phyloP scores from a whole-genome alignment of 2,113 vertebrate species.

The Myanophis thanlyinensis region DNA sequence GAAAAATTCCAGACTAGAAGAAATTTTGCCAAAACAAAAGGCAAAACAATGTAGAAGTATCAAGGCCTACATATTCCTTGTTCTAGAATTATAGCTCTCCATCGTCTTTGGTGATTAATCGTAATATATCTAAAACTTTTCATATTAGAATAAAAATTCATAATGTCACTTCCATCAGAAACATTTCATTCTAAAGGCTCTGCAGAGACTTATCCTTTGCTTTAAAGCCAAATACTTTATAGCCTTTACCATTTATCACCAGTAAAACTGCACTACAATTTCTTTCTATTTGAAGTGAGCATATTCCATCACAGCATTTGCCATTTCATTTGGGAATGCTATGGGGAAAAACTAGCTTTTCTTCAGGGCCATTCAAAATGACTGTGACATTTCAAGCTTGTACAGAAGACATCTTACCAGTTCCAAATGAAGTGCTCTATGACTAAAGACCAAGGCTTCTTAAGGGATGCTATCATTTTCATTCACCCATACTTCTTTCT shows the following conservation, averaged over 20 bases:
- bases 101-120: not conserved
- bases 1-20: not conserved
- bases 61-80: not conserved
- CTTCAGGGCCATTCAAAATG: not conserved
- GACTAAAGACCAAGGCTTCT: not conserved
- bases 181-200: slow-evolving; percentile 7
- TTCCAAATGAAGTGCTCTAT: not conserved
- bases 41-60: not conserved
- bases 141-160: not conserved
- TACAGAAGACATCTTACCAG: not conserved
- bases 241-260: slow-evolving; percentile 10
- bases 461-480: not conserved
- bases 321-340: not conserved
- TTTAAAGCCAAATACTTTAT: not conserved
- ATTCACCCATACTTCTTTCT: not conserved
- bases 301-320: not conserved
- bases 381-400: slow-evolving; percentile 1
- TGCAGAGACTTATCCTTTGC: not conserved
- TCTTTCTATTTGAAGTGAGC: not conserved
- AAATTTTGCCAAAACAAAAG: not conserved
- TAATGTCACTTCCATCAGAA: not conserved
- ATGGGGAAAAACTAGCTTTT: rapidly evolving
- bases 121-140: not conserved
- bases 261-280: not conserved
- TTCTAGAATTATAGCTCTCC: not conserved